A percentile compares a stretch with the other conserved stretches of the same genome.
phyloP scores from a whole-genome alignment of 2,113 vertebrate genomes.

The Mohoua ochrocephala region DNA sequence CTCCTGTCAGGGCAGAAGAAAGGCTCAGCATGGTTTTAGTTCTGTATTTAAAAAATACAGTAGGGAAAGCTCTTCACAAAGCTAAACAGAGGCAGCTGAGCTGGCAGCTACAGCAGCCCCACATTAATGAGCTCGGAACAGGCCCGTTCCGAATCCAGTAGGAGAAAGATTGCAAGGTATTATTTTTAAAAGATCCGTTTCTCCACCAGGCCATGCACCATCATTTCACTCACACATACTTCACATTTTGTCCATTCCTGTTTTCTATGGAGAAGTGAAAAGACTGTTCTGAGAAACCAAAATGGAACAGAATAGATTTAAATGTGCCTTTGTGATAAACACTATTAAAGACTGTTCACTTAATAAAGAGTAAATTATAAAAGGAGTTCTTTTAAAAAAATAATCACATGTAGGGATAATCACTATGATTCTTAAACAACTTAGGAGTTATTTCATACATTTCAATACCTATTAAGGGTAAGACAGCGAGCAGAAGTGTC shows the following conservation, averaged over 20 bases:
- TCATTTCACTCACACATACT: background rate
- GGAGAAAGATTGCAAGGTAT: background rate
- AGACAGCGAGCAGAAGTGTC: background rate
- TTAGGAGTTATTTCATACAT: background rate
- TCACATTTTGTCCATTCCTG: background rate
- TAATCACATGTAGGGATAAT: background rate
- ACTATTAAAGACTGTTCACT: background rate
- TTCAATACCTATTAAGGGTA: background rate
- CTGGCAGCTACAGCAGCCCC: background rate
- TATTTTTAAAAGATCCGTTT: background rate
- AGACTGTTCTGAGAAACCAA: background rate
- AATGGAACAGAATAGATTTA: background rate
- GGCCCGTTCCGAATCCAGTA: background rate
- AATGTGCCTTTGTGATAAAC: background rate
- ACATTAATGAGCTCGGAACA: background rate
- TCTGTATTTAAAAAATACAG: conserved; percentile 22
- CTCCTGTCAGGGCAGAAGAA: conserved; percentile 31
- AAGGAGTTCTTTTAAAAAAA: background rate
- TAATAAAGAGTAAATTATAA: background rate
- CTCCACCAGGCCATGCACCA: background rate
- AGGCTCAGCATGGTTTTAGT: conserved; percentile 41
- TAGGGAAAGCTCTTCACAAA: conserved; percentile 31
- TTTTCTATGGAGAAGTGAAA: background rate
- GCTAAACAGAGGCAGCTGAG: background rate
- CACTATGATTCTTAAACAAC: background rate